phyloP scores from a whole-genome alignment of 2,888 invertebrate species.

The Zaprionus bogoriensis region DNA sequence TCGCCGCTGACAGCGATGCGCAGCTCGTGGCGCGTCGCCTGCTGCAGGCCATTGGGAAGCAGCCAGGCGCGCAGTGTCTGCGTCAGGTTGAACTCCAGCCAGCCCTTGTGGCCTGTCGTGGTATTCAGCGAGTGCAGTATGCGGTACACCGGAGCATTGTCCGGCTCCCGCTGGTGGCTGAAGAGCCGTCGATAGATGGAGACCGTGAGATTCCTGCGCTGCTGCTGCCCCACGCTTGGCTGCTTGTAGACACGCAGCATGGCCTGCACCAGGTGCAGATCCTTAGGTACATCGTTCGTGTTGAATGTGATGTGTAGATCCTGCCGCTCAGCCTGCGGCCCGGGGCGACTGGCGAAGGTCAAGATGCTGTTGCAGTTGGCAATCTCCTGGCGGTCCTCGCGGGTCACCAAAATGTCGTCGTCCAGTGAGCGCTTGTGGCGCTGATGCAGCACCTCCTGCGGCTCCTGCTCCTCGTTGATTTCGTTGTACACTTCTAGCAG shows the following conservation, averaged over 20 bases:
- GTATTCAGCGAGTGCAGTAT: conserved; percentile 89
- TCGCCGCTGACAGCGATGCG: conserved; percentile 56
- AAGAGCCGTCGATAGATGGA: conserved; percentile 66
- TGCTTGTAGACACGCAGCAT: conserved; percentile 91
- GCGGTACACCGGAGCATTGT: conserved; percentile 84
- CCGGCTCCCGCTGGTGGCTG: conserved; percentile 32
- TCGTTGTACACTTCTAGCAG: conserved; percentile 93
- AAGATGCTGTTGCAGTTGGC: conserved; percentile 96
- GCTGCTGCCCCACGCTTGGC: conserved; percentile 33
- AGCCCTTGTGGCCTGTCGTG: conserved; percentile 89
- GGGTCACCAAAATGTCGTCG: conserved; percentile 85
- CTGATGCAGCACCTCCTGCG: conserved; percentile 62
- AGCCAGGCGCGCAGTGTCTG: conserved; percentile 90
- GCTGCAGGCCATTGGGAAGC: conserved; percentile 35
- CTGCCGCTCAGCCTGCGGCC: neutral
- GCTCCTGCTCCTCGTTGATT: conserved; percentile 84
- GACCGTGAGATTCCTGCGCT: conserved; percentile 58
- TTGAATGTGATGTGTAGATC: conserved; percentile 90
- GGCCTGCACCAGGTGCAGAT: conserved; percentile 90
- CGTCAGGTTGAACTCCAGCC: conserved; percentile 94
- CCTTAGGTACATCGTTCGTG: conserved; percentile 91
- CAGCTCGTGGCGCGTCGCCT: conserved; percentile 58
- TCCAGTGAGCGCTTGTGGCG: conserved; percentile 61
- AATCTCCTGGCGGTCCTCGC: conserved; percentile 91
- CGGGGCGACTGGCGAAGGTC: conserved; percentile 89